Evolutionary conservation across 1,140 invertebrate genomes (phyloP).

Genomic region (Caenorhabditis brenneri): DNA sequence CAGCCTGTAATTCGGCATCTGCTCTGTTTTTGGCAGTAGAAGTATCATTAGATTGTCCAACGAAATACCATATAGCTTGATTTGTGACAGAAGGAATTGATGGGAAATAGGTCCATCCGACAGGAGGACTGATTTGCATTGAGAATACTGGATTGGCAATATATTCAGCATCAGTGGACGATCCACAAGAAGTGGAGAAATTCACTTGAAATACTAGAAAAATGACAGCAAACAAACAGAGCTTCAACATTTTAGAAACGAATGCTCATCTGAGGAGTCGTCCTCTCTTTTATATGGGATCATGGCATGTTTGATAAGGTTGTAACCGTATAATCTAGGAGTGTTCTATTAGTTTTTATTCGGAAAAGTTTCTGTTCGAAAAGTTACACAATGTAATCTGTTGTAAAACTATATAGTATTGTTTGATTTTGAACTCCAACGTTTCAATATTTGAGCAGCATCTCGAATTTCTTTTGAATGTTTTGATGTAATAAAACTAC

Average conservation of each 20-base stretch:
- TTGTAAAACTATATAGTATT: constrained; percentile 7
- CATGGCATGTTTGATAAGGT: not conserved
- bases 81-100: not conserved
- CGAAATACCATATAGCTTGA: constrained; percentile 44
- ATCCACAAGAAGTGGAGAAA: not conserved
- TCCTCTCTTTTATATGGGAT: not conserved
- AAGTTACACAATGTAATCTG: not conserved
- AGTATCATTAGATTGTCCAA: constrained; percentile 42
- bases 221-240: not conserved
- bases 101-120: constrained; percentile 44
- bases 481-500: not conserved
- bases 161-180: constrained; percentile 3
- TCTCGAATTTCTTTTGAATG: too few relatives aligned
- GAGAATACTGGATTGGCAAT: constrained; percentile 33
- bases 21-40: not conserved
- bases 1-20: not conserved
- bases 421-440: not conserved
- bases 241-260: constrained; percentile 1
- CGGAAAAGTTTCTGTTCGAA: not conserved
- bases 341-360: constrained; percentile 36
- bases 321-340: constrained; percentile 38
- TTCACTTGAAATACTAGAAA: not conserved
- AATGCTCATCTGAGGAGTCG: not conserved
- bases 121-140: constrained; percentile 42
- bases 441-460: not conserved